Conservation (phyloP, 2,113 vertebrate genomes). For the Chelonoidis abingdonii region DNA sequence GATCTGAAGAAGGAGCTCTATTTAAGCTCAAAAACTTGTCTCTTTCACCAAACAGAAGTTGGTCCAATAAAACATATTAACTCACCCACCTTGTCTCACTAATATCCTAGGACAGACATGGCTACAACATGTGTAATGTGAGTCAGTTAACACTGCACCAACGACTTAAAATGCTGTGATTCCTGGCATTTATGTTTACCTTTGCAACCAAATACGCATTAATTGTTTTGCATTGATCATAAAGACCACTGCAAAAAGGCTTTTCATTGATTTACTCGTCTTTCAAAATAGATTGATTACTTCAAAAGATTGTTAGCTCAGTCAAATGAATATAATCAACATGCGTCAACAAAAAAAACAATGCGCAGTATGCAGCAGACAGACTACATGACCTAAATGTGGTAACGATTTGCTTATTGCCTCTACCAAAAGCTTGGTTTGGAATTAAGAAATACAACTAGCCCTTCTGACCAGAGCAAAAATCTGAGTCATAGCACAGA, state of each 20-base stretch:
- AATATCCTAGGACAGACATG: not conserved
- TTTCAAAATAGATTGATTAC: rapidly evolving
- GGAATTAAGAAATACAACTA: not conserved
- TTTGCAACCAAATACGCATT: not conserved
- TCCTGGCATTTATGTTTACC: not conserved
- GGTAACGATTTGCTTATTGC: not conserved
- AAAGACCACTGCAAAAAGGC: not conserved
- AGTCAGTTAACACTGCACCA: not conserved
- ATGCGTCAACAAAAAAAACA: rapidly evolving
- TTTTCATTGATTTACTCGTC: not conserved
- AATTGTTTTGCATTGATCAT: not conserved
- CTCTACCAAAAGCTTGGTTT: not conserved
- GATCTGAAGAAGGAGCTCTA: not conserved
- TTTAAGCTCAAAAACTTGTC: not conserved
- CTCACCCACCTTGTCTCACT: too few relatives aligned
- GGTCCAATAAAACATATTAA: not conserved
- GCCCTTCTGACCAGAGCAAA: not conserved
- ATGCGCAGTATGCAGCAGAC: rapidly evolving
- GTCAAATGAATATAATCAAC: not conserved
- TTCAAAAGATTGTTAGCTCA: not conserved
- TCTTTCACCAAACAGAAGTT: not conserved
- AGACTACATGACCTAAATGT: not conserved
- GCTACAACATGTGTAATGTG: not conserved
- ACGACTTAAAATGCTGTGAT: not conserved
- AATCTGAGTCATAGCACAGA: not conserved